phyloP scores from a whole-genome alignment of 2,797 vertebrate genomes.

The Chaetophractus vellerosus region DNA sequence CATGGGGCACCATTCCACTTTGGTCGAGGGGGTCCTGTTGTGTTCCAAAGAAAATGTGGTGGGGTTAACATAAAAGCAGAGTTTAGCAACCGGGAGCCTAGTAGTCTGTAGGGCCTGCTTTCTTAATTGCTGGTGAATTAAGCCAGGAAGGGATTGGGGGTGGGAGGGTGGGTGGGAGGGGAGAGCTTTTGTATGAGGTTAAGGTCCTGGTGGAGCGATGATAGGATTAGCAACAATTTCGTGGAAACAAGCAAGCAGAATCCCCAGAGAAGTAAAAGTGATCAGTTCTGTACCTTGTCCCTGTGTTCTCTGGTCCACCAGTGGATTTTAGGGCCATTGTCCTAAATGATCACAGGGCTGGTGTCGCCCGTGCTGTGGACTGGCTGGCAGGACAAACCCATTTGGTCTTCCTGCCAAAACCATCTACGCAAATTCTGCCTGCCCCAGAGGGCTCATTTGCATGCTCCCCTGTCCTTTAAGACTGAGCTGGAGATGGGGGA shows the following conservation, averaged over 20 bases:
- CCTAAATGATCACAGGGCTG: background rate
- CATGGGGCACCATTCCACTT: background rate
- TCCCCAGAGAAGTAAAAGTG: background rate
- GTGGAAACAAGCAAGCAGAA: background rate
- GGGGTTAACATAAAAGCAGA: constrained; percentile 50
- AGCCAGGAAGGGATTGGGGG: background rate
- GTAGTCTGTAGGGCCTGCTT: background rate
- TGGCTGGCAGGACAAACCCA: background rate
- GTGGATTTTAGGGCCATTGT: background rate
- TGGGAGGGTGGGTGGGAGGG: background rate
- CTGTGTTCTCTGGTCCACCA: background rate
- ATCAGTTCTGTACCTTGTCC: fast-evolving
- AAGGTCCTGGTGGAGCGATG: constrained; percentile 50
- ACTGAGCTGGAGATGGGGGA: background rate
- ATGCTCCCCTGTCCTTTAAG: background rate
- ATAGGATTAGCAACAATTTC: background rate
- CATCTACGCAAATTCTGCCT: background rate
- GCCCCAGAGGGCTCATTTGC: background rate
- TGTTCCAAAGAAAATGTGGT: constrained; percentile 19
- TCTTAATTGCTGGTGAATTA: constrained; percentile 61
- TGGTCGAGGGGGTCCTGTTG: constrained; percentile 34
- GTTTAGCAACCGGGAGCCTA: constrained; percentile 23
- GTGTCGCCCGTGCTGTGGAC: background rate
- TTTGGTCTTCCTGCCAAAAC: background rate
- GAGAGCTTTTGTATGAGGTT: constrained; percentile 53